Percentiles rank a stretch among this genome's conserved stretches.
These are phyloP conservation scores for Spheniscus humboldti DNA, from an alignment of 2,797 vertebrate species.

Conservation along the genomic window DNA sequence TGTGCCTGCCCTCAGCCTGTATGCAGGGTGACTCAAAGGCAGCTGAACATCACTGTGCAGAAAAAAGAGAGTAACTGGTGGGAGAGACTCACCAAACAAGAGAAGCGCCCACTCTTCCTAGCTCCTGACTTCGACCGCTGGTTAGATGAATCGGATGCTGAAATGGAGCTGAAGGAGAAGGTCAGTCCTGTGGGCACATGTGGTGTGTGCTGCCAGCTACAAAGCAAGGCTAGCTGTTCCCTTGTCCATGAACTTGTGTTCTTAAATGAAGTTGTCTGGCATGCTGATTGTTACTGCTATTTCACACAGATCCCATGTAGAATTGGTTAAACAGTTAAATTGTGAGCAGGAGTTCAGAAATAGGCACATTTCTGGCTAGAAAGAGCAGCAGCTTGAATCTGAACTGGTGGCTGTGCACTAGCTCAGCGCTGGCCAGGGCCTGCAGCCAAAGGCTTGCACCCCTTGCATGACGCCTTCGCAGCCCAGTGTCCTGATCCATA, in stretches of 20 bases:
- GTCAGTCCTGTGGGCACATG: conserved; percentile 52
- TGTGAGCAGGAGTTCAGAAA: not conserved
- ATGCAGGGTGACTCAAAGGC: conserved; percentile 88
- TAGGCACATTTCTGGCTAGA: not conserved
- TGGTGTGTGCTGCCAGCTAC: not conserved
- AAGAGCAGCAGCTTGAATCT: not conserved
- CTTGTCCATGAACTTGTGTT: not conserved
- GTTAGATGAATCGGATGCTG: conserved; percentile 95
- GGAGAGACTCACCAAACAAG: conserved; percentile 86
- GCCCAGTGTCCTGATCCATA: accelerated
- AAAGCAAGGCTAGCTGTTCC: not conserved
- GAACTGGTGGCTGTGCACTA: not conserved
- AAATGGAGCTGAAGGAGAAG: conserved; percentile 92
- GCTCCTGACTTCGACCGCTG: conserved; percentile 94
- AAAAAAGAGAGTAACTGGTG: conserved; percentile 89
- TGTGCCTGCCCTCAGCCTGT: conserved; percentile 72
- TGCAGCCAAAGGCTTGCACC: not conserved
- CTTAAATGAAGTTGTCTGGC: not conserved
- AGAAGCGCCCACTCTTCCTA: conserved; percentile 89
- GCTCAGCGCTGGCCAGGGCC: not conserved
- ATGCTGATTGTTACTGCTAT: not conserved
- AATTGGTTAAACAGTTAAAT: not conserved
- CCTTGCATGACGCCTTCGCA: accelerated
- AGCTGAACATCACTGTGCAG: conserved; percentile 87
- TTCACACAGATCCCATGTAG: accelerated